A percentile compares a stretch with the other conserved stretches of the same genome.
These are phyloP conservation scores for Pseudorhombus dupliciocellatus DNA, from an alignment of 2,113 vertebrate genomes.

Conservation along the genomic window DNA sequence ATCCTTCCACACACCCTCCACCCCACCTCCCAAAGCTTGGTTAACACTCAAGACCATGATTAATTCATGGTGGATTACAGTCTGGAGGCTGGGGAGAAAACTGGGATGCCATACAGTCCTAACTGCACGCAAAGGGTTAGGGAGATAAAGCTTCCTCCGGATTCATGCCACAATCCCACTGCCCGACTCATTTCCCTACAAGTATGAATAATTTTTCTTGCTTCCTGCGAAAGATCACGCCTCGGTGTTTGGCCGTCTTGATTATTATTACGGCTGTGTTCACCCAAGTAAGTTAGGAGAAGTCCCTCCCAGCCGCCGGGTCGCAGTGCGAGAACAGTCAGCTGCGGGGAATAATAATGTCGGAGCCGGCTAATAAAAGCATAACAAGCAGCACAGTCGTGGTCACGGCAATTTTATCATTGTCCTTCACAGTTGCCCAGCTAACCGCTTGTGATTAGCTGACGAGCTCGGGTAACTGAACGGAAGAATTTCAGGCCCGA, in stretches of 20 bases:
- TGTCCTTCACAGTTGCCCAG: conserved; percentile 69
- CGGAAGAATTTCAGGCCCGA: conserved; percentile 30
- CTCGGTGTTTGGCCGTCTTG: conserved; percentile 52
- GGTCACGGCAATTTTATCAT: conserved; percentile 65
- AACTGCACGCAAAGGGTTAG: conserved; percentile 65
- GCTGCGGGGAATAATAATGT: conserved; percentile 56
- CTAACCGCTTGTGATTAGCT: conserved; percentile 65
- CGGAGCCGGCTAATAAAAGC: conserved; percentile 54
- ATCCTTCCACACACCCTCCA: conserved; percentile 61
- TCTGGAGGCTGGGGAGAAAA: conserved; percentile 72
- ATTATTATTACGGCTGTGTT: conserved; percentile 54
- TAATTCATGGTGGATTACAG: conserved; percentile 85
- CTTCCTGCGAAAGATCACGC: conserved; percentile 43
- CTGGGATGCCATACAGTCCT: conserved; percentile 71
- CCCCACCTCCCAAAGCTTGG: conserved; percentile 76
- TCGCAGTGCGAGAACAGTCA: conserved; percentile 33
- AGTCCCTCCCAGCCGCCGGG: conserved; percentile 39
- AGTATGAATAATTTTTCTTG: conserved; percentile 58
- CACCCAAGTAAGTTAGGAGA: conserved; percentile 38
- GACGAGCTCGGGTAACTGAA: conserved; percentile 50
- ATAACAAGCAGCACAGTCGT: conserved; percentile 60
- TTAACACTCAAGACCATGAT: conserved; percentile 83
- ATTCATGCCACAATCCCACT: conserved; percentile 66
- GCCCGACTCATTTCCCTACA: conserved; percentile 46
- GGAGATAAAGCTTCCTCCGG: conserved; percentile 75